Evolutionary conservation across 1,140 invertebrate genomes (phyloP), one percentile per base, ranked within the genome.

Genomic region (Charaxes varanes): DNA sequence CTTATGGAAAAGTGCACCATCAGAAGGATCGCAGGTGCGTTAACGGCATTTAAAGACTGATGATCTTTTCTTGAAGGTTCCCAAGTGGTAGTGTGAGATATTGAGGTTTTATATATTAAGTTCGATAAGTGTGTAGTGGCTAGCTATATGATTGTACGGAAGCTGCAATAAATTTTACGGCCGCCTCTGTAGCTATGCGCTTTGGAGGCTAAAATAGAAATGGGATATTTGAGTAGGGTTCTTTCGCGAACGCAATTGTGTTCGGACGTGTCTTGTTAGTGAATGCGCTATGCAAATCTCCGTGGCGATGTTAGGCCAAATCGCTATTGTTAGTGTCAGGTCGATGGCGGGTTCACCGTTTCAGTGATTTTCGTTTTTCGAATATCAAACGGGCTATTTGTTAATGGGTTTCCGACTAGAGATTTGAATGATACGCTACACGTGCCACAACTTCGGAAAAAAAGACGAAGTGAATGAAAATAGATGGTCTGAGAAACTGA

Each of bases 221-320:
- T 82, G 74, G 78, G 65, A 78, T 79, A 68, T 78, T 82, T 79
- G 74, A 78, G 67, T 67, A 73, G 71, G 74, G 78, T 79, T 82
- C 73, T 82, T 82, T 82, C 71, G 74, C 65, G 78, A 82, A 65
- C 65, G 74, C 74, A 76, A 82, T 82, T 79, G 66, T 74, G 70
- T 50, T 69, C 62, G 76, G 68, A 80, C 74, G 74, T 82, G 78
- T 82, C 71, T 74, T 82, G 76, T 78, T 80, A 82, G 63, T 53
- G 71, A 81, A 81, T 81, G 71, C 68, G 56, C 60, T 67, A 77
- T 71, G 73, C 64, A 71, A 77, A 78, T 78, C 41, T 54, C 54
- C 46, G 41, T 42, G 43, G 50, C 59, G 51, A 57, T 38, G 36
- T 38, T 41, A 38, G 23, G 41, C 56, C 47, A 53, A 56, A 62